A percentile compares a stretch with the other conserved stretches of the same genome.
Evolutionary conservation across 2,113 vertebrate species (phyloP).

Genomic region (Nasalis larvatus): DNA sequence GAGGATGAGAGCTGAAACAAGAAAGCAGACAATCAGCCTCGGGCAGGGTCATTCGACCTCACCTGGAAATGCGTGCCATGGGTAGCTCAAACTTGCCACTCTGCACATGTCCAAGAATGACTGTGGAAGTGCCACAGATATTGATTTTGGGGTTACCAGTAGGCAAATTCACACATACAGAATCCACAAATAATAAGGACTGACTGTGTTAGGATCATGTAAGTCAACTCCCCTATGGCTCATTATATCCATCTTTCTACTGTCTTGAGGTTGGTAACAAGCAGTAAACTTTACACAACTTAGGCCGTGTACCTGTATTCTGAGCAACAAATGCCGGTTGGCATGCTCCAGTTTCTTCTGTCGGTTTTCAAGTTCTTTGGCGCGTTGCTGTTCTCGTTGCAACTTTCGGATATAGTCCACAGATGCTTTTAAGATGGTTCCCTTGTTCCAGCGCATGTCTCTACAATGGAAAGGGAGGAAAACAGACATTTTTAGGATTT

Average conservation of each 20-base stretch:
- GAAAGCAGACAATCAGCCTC: background rate
- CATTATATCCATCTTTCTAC: background rate
- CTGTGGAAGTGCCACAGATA: fast-evolving
- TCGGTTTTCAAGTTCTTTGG: slow-evolving; percentile 95
- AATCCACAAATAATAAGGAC: background rate
- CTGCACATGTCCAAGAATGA: too few species aligned
- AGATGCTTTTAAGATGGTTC: slow-evolving; percentile 97
- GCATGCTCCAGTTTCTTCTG: slow-evolving; percentile 97
- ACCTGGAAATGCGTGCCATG: fast-evolving
- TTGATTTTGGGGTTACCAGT: too few species aligned
- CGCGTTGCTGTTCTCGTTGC: slow-evolving; percentile 94
- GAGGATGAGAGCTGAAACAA: background rate
- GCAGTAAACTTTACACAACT: background rate
- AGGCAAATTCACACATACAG: background rate
- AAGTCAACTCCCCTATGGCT: background rate
- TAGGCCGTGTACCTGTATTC: slow-evolving; percentile 92
- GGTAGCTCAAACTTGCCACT: background rate
- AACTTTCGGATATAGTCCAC: slow-evolving; percentile 98
- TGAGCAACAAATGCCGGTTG: slow-evolving; percentile 94
- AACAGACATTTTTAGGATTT: background rate
- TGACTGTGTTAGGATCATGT: background rate
- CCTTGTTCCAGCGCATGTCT: slow-evolving; percentile 98
- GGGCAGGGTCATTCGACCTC: background rate
- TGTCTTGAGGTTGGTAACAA: background rate
- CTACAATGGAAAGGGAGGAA: slow-evolving; percentile 56